Conservation (phyloP, 2,797 vertebrate species). For the Nannoperca obscura region DNA sequence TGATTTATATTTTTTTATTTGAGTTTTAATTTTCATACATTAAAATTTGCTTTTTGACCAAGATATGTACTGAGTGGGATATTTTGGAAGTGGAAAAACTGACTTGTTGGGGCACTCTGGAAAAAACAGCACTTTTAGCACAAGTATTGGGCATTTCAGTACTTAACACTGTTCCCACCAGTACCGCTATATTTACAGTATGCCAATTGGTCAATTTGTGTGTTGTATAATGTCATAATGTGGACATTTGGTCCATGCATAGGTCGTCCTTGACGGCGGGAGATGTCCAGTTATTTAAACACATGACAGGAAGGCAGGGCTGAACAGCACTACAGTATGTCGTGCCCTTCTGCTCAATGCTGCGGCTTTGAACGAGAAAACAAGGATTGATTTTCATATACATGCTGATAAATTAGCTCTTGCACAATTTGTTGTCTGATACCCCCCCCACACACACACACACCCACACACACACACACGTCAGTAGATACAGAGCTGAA, state of each 20-base stretch:
- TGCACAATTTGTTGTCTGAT: background rate
- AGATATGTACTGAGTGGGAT: no score
- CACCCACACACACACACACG: background rate
- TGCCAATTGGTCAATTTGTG: background rate
- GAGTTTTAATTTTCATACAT: background rate
- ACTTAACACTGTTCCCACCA: background rate
- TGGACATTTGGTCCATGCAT: background rate
- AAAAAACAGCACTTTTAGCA: background rate
- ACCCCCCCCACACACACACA: no score
- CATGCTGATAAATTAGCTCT: background rate
- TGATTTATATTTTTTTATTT: background rate
- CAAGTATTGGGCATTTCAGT: background rate
- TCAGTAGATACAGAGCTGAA: background rate
- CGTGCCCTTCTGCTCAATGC: background rate
- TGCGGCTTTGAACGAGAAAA: background rate
- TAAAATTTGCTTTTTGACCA: no score
- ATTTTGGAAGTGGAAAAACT: no score
- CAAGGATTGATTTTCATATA: background rate
- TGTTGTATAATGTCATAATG: background rate
- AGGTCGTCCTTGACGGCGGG: background rate
- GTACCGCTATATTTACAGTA: background rate
- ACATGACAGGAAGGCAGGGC: constrained; percentile 6
- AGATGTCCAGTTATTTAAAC: background rate
- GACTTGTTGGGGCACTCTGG: background rate
- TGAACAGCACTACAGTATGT: background rate